phyloP scores from a whole-genome alignment of 2,113 vertebrate genomes.

The Ophiodon elongatus region DNA sequence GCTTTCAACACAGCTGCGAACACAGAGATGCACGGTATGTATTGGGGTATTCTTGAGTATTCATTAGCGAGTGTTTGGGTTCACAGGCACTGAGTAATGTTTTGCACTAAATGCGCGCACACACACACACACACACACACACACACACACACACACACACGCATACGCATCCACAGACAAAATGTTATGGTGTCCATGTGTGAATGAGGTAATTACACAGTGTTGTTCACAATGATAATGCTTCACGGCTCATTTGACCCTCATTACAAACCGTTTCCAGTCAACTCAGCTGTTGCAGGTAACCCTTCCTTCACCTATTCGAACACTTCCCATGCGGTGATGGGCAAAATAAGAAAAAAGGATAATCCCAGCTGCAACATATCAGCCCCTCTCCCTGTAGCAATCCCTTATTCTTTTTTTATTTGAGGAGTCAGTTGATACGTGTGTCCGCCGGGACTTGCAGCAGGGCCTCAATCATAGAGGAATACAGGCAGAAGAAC shows the following conservation, averaged over 20 bases:
- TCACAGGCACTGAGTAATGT: slow-evolving; percentile 63
- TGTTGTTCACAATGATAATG: slow-evolving; percentile 53
- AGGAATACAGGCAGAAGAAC: slow-evolving; percentile 24
- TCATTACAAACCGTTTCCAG: slow-evolving; percentile 52
- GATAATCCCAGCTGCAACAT: slow-evolving; percentile 50
- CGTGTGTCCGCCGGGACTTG: slow-evolving; percentile 33
- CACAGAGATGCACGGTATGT: background rate
- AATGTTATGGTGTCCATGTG: slow-evolving; percentile 71
- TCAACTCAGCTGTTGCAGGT: slow-evolving; percentile 15
- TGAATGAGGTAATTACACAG: slow-evolving; percentile 75
- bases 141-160: background rate
- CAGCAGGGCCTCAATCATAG: slow-evolving; percentile 18
- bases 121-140: slow-evolving; percentile 8
- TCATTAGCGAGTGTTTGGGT: slow-evolving; percentile 63
- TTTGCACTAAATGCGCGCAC: slow-evolving; percentile 22
- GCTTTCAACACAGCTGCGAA: slow-evolving; percentile 41
- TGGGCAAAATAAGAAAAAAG: slow-evolving; percentile 4
- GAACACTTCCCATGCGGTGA: slow-evolving; percentile 4
- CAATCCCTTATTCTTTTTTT: slow-evolving; percentile 35
- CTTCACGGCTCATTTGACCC: slow-evolving; percentile 46
- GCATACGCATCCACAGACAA: slow-evolving; percentile 18
- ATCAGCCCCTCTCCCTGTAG: slow-evolving; percentile 29
- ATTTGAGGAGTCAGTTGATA: slow-evolving; percentile 49
- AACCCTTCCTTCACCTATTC: slow-evolving; percentile 5
- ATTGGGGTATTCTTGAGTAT: slow-evolving; percentile 10